phyloP scores from a whole-genome alignment of 2,797 vertebrate genomes.

The Nannoperca australis region DNA sequence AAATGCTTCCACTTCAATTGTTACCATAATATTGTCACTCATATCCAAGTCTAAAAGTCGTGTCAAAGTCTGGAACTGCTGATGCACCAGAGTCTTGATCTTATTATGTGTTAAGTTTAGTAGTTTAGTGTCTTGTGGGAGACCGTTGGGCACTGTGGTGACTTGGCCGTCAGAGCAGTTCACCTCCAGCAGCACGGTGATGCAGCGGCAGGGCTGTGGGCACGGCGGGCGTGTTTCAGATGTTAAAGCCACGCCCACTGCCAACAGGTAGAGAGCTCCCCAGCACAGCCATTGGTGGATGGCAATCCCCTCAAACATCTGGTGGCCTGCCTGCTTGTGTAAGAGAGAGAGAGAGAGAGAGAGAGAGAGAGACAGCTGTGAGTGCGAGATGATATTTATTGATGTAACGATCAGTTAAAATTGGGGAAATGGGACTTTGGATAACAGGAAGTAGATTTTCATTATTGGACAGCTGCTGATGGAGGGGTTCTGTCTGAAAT shows the following conservation, averaged over 20 bases:
- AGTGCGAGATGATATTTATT: background rate
- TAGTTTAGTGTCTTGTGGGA: slow-evolving; percentile 79
- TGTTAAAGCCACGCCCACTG: slow-evolving; percentile 57
- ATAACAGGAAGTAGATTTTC: slow-evolving; percentile 53
- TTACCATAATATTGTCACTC: slow-evolving; percentile 83
- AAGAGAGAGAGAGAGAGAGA: slow-evolving; percentile 31
- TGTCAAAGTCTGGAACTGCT: slow-evolving; percentile 83
- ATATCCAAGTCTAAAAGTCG: slow-evolving; percentile 88
- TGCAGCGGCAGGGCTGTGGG: slow-evolving; percentile 85
- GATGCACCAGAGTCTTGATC: slow-evolving; percentile 82
- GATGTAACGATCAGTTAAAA: background rate
- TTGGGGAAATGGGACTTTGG: slow-evolving; percentile 3
- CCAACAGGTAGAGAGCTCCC: slow-evolving; percentile 78
- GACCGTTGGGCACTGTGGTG: slow-evolving; percentile 75
- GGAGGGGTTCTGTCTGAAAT: background rate
- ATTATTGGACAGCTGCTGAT: slow-evolving; percentile 52
- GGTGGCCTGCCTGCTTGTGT: slow-evolving; percentile 70
- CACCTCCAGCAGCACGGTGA: slow-evolving; percentile 72
- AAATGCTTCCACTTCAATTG: slow-evolving; percentile 87
- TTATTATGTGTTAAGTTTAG: slow-evolving; percentile 88
- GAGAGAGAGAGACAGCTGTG: slow-evolving; percentile 34
- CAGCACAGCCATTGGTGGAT: slow-evolving; percentile 74
- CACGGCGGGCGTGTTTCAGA: slow-evolving; percentile 75
- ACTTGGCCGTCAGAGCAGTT: slow-evolving; percentile 86
- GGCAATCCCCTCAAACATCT: slow-evolving; percentile 78